Conservation (phyloP, 1,140 invertebrate species). For the Tetramorium parvispinum region DNA sequence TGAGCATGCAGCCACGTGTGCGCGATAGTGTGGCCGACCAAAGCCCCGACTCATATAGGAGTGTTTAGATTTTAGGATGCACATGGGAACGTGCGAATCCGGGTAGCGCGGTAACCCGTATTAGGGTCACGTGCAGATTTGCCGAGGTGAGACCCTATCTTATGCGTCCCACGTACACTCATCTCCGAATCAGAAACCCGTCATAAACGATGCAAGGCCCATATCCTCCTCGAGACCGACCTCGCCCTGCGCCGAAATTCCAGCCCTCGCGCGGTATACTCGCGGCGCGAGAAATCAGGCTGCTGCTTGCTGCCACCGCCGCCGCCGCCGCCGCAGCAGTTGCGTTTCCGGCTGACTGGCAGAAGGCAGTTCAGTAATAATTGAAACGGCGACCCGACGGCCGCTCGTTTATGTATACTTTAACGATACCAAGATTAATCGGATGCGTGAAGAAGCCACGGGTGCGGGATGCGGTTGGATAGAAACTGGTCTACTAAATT, state of each 20-base stretch:
- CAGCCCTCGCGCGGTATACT: constrained; percentile 10
- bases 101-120: constrained; percentile 75
- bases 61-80: constrained; percentile 77
- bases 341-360: constrained; percentile 53
- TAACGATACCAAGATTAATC: constrained; percentile 57
- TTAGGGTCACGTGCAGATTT: constrained; percentile 84
- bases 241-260: constrained; percentile 49
- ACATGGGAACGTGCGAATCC: constrained; percentile 77
- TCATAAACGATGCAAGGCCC: constrained; percentile 82
- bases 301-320: no score
- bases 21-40: constrained; percentile 42
- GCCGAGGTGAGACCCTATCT: constrained; percentile 77
- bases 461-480: neutral
- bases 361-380: constrained; percentile 54
- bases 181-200: constrained; percentile 82
- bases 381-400: constrained; percentile 43
- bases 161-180: constrained; percentile 83
- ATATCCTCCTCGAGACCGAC: constrained; percentile 62
- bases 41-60: constrained; percentile 69
- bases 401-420: constrained; percentile 61
- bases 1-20: neutral
- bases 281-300: no score
- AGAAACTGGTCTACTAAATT: constrained; percentile 32
- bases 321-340: neutral
- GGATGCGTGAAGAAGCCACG: constrained; percentile 19